Conservation (phyloP, 2,797 vertebrate species). For the Jordanella pulchra region DNA sequence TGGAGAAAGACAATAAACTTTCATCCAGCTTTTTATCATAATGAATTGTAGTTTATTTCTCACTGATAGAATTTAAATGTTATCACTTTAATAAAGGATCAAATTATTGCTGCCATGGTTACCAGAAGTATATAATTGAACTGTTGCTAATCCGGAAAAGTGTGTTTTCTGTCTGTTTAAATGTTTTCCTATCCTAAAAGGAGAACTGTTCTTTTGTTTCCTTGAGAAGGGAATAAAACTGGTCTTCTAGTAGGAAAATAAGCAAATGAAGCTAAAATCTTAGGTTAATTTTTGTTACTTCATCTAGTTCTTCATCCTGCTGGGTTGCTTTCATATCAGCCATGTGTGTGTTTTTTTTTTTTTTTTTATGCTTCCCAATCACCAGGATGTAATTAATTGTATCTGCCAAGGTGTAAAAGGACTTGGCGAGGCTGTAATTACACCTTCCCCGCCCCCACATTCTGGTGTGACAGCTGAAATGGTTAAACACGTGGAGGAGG, state of each 20-base stretch:
- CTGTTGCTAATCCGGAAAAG: neutral
- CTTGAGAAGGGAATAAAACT: neutral
- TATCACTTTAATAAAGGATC: neutral
- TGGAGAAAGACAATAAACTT: no score
- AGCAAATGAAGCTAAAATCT: constrained; percentile 5
- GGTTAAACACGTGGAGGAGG: constrained; percentile 45
- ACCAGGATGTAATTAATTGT: constrained; percentile 73
- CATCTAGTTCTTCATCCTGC: neutral
- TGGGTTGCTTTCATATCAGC: constrained; percentile 17
- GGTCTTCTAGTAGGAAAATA: constrained; percentile 2
- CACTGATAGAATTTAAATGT: neutral
- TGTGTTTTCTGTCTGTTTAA: neutral
- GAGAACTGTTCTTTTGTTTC: neutral
- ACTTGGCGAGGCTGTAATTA: constrained; percentile 73
- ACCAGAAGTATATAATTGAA: neutral
- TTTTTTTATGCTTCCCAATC: constrained; percentile 63
- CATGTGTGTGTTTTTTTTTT: no score
- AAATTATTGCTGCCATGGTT: neutral
- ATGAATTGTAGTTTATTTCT: neutral
- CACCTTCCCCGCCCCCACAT: constrained; percentile 60
- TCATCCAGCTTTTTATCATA: neutral
- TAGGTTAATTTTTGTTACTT: neutral
- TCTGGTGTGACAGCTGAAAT: constrained; percentile 58
- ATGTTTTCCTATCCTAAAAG: neutral
- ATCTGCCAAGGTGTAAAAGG: constrained; percentile 72